phyloP scores from a whole-genome alignment of 2,113 vertebrate genomes.

The Naja naja region DNA sequence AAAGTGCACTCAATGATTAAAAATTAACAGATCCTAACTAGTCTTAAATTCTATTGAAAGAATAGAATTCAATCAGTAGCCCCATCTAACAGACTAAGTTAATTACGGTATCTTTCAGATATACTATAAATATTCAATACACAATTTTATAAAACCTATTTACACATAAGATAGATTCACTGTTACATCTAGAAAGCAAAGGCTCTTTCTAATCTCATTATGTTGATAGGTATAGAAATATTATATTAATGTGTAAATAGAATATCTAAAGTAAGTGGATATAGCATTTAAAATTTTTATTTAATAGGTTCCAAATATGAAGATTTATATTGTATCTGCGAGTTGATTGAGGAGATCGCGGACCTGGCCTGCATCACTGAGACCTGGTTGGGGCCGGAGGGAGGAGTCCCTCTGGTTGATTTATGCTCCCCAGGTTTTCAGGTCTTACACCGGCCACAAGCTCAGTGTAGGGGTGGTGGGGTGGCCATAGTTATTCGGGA shows the following conservation, averaged over 20 bases:
- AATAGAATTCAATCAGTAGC: not conserved
- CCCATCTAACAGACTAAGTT: not conserved
- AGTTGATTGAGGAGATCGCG: no score
- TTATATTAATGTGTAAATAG: not conserved
- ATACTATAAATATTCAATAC: not conserved
- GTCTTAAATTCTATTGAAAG: not conserved
- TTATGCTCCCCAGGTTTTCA: no score
- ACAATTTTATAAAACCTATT: not conserved
- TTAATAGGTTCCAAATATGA: not conserved
- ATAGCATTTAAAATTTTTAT: not conserved
- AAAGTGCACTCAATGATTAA: not conserved
- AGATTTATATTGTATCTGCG: no score
- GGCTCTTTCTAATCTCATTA: not conserved
- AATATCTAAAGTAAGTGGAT: not conserved
- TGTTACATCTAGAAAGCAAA: not conserved
- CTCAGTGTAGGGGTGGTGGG: no score
- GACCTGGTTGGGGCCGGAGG: no score
- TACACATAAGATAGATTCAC: not conserved
- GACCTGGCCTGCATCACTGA: no score
- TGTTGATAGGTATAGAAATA: not conserved
- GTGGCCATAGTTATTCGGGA: no score
- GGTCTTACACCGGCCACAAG: no score
- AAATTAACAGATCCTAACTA: constrained; percentile 5
- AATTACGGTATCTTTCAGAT: not conserved
- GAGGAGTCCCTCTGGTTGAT: no score